A percentile compares a stretch with the other conserved stretches of the same genome.
phyloP scores from a whole-genome alignment of 2,797 vertebrate species.

The Halcyon badia region DNA sequence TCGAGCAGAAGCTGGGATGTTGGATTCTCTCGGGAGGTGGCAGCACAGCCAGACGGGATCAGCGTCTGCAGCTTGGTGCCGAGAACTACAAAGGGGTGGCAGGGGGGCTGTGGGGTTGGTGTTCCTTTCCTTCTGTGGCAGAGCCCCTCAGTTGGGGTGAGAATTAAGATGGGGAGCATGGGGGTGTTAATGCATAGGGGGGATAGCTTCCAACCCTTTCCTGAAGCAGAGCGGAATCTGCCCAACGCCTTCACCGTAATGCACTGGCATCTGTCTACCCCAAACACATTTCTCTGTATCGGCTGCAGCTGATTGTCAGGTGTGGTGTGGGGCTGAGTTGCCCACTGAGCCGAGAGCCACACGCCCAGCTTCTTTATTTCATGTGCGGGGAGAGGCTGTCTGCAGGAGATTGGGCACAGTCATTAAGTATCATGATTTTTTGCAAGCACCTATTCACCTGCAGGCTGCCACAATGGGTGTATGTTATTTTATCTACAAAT shows the following conservation, averaged over 20 bases:
- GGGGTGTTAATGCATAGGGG: not conserved
- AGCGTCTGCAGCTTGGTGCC: not conserved
- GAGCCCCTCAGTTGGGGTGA: not conserved
- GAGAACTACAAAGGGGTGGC: not conserved
- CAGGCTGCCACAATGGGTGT: not conserved
- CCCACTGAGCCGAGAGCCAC: not conserved
- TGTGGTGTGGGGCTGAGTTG: not conserved
- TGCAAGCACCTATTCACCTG: not conserved
- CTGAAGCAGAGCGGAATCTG: not conserved
- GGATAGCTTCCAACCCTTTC: not conserved
- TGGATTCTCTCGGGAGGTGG: conserved; percentile 28
- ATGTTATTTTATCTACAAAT: not conserved
- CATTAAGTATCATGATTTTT: rapidly evolving
- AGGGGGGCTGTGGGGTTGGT: not conserved
- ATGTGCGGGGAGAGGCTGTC: not conserved
- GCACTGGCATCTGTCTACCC: not conserved
- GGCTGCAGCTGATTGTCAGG: not conserved
- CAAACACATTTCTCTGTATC: not conserved
- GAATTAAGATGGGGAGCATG: not conserved
- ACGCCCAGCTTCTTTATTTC: not conserved
- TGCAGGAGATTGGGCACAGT: not conserved
- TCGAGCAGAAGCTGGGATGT: not conserved
- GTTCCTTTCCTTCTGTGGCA: not conserved
- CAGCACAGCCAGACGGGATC: conserved; percentile 31
- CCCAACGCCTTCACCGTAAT: not conserved